Percentiles rank a stretch among this genome's conserved stretches.
Evolutionary conservation across 2,797 vertebrate species (phyloP).

Genomic region (Cercopithecus mitis): DNA sequence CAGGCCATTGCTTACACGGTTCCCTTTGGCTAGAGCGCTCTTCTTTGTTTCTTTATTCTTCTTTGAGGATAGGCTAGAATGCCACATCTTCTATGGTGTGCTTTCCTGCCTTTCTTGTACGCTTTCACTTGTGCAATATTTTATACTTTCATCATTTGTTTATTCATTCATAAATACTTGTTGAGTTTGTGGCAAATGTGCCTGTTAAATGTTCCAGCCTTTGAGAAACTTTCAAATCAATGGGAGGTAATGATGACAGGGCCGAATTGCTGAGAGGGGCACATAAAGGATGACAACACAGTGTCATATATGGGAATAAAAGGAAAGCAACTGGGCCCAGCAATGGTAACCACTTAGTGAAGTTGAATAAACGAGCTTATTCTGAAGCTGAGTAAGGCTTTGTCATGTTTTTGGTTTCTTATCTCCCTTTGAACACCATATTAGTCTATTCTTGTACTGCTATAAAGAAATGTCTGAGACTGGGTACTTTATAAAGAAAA

Average conservation of each 20-base stretch:
- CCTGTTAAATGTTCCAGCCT: neutral
- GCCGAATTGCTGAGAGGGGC: neutral
- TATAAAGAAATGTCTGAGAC: neutral
- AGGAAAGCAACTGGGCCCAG: neutral
- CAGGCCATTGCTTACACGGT: neutral
- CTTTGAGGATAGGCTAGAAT: neutral
- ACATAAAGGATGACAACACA: neutral
- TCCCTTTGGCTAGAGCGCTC: neutral
- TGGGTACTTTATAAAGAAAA: neutral
- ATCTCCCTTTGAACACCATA: neutral
- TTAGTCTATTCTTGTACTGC: neutral
- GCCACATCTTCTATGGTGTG: neutral
- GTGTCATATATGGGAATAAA: neutral
- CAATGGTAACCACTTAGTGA: neutral
- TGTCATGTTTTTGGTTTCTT: neutral
- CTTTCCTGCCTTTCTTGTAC: neutral
- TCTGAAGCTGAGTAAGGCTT: neutral
- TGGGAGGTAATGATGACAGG: neutral
- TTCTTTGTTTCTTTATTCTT: neutral
- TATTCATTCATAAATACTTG: neutral
- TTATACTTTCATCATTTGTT: neutral
- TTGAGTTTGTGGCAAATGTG: neutral
- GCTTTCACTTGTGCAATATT: neutral
- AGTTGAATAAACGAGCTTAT: neutral
- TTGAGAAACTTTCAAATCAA: neutral